phyloP scores from a whole-genome alignment of 2,113 vertebrate species.

The Axis porcinus region DNA sequence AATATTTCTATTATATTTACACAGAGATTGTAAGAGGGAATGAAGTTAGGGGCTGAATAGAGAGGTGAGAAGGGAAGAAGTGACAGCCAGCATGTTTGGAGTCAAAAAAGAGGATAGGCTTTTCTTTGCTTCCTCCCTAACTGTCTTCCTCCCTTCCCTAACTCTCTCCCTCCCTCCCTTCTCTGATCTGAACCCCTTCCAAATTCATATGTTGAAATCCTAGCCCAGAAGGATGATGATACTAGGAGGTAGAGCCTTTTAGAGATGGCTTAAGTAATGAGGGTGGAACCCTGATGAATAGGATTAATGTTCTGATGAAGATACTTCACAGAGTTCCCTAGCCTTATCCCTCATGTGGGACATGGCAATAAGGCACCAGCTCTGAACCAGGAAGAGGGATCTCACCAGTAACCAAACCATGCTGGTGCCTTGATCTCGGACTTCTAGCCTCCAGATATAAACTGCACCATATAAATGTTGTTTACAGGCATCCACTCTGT shows the following conservation, averaged over 20 bases:
- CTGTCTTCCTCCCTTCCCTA: neutral
- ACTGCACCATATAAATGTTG: neutral
- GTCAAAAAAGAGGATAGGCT: neutral
- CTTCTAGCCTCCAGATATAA: neutral
- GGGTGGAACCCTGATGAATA: neutral
- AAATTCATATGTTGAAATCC: neutral
- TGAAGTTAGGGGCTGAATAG: accelerated
- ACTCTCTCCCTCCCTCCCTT: neutral
- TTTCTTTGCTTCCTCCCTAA: neutral
- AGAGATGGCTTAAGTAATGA: neutral
- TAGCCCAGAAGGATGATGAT: neutral
- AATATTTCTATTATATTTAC: neutral
- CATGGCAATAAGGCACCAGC: neutral
- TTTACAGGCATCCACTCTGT: neutral
- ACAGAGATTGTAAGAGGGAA: neutral
- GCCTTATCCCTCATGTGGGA: neutral
- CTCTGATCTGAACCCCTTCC: neutral
- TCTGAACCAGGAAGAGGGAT: neutral
- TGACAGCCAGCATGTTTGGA: neutral
- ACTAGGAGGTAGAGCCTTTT: neutral
- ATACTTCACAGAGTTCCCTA: neutral
- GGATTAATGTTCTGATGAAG: neutral
- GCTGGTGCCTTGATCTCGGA: neutral
- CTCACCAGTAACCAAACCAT: neutral
- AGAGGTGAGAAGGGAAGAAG: neutral